These are phyloP conservation scores for Cryptoblepharus egeriae DNA, from an alignment of 2,797 vertebrate genomes.

Conservation along the genomic window DNA sequence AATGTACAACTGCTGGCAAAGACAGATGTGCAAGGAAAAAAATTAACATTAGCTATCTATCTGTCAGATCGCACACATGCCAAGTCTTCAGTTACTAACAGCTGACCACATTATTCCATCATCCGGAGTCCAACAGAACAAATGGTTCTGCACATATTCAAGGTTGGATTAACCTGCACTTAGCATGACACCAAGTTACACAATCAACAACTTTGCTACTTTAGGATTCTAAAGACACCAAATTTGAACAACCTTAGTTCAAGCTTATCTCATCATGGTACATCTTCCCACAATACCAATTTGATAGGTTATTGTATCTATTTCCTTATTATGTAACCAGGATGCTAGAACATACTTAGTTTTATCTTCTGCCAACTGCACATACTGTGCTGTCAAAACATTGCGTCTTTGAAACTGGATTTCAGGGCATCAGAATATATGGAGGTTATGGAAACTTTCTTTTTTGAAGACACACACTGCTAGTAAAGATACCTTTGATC, in stretches of 20 bases:
- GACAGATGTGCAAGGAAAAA: neutral
- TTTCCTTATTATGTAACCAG: slow-evolving; percentile 5
- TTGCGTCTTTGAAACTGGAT: neutral
- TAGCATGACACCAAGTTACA: neutral
- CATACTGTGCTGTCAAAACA: neutral
- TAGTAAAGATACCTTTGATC: neutral
- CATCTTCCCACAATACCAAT: neutral
- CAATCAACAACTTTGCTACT: neutral
- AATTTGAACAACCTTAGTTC: neutral
- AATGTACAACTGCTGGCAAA: neutral
- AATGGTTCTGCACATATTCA: neutral
- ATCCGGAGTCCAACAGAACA: neutral
- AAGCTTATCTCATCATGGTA: neutral
- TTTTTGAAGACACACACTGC: neutral
- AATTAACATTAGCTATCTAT: neutral
- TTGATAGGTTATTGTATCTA: neutral
- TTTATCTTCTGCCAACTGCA: neutral
- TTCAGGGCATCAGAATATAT: neutral
- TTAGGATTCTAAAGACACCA: neutral
- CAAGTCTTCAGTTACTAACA: neutral
- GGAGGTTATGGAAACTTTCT: neutral
- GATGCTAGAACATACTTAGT: neutral
- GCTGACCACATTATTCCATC: neutral
- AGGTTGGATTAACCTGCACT: neutral
- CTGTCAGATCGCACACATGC: neutral